phyloP scores from a whole-genome alignment of 1,140 invertebrate species.

The Papilio dardanus region DNA sequence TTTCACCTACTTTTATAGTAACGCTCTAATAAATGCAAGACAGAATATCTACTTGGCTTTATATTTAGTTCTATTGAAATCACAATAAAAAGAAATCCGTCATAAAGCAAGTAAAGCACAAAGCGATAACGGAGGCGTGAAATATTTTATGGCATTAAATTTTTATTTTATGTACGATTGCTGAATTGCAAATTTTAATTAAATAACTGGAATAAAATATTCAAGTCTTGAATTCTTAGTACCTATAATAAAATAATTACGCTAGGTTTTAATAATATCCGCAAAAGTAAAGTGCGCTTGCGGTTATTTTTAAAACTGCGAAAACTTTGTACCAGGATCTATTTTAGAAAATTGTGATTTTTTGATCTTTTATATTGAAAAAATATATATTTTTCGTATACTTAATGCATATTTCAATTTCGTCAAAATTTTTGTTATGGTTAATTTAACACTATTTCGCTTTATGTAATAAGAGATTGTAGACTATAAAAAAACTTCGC shows the following conservation, averaged over 20 bases:
- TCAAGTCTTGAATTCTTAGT: background rate
- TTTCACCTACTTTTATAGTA: conserved; percentile 16
- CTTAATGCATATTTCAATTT: background rate
- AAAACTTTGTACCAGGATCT: too few species aligned
- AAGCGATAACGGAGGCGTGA: conserved; percentile 4
- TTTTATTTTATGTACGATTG: background rate
- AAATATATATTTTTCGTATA: background rate
- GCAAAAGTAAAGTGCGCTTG: too few species aligned
- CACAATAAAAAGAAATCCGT: background rate
- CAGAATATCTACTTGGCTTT: background rate
- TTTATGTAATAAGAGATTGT: conserved; percentile 33
- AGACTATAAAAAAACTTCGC: background rate
- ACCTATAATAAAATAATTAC: too few species aligned
- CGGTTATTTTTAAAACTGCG: too few species aligned
- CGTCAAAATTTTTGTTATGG: background rate
- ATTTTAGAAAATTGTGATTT: too few species aligned
- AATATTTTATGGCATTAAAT: background rate
- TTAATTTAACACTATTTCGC: background rate
- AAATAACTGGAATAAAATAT: background rate
- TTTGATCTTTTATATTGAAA: too few species aligned
- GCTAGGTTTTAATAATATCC: too few species aligned
- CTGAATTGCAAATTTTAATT: background rate
- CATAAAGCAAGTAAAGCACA: conserved; percentile 9
- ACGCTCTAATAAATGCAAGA: conserved; percentile 20
- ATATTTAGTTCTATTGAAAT: background rate